Conservation (phyloP, 2,113 vertebrate genomes). For the Eudyptes chrysolophus region DNA sequence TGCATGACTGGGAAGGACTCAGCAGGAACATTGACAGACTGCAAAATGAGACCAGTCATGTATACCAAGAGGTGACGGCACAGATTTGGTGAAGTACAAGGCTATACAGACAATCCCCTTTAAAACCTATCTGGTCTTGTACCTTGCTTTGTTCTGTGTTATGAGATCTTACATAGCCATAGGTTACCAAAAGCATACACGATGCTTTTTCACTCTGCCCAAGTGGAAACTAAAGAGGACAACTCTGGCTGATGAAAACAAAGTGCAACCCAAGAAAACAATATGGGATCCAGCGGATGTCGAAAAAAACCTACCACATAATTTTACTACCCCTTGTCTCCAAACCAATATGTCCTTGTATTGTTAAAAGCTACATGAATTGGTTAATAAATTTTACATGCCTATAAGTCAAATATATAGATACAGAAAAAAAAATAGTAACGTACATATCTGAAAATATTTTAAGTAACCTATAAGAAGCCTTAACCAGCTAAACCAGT, state of each 20-base stretch:
- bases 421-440: background rate
- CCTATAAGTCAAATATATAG: background rate
- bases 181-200: background rate
- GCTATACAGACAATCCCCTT: background rate
- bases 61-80: background rate
- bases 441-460: background rate
- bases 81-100: background rate
- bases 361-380: background rate
- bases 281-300: background rate
- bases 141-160: background rate
- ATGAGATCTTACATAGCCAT: background rate
- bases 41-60: background rate
- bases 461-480: background rate
- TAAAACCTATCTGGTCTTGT: background rate
- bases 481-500: background rate
- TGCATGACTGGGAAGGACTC: background rate
- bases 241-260: background rate
- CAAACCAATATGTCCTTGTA: rapidly evolving
- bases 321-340: background rate
- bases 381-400: background rate
- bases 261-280: background rate
- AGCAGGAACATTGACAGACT: background rate
- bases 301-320: rapidly evolving
- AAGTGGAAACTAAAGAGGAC: background rate
- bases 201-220: background rate